Evolutionary conservation across 1,140 invertebrate genomes (phyloP), one percentile per base, ranked within the genome.

Genomic region (Meloidogyne hapla): DNA sequence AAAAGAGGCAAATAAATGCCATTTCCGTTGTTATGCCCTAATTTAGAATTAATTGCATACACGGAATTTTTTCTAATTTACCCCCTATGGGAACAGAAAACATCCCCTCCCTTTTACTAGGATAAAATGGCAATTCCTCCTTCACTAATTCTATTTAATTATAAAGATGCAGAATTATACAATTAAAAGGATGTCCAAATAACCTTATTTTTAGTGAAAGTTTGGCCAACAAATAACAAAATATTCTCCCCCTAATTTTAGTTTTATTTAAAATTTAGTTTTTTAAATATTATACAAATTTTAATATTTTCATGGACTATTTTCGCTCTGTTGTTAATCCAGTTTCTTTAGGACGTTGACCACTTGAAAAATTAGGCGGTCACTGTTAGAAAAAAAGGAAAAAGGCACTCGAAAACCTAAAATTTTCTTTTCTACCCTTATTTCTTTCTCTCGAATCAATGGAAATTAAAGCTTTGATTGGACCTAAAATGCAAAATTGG

Each of bases 11-110:
- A 56, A 56, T 8, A 56, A 56, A 56, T 56, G 48, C n/a, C n/a
- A 56, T 56, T 56, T 56, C 48, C 48, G 48, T 56, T 56, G 48
- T 56, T 56, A n/a, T 56, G 48, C 48, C n/a, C 48, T 56, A 56
- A 56, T 56, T 56, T 56, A 48, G 5, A 33, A 56, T 56, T 56
- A 56, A 56, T 56, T 56, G 48, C 48, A 56, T 56, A 56, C 48
- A 56, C 48, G 48, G 48, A 56, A 56, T 56, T 56, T 56, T n/a
- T 56, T 56, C n/a, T 56, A 56, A 8, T 56, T 56, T 56, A 6
- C n/a, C 18, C 48, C 8, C 48, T n/a, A n/a, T n/a, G 4, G 48
- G 48, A 9, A 56, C 18, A n/a, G 18, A n/a, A 56, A 56, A 6
- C 4, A n/a, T 18, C 13, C 48, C 12, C n/a, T 56, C 6, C n/a